Conservation (phyloP, 2,797 vertebrate species). For the Crossoptilon crossoptilon region DNA sequence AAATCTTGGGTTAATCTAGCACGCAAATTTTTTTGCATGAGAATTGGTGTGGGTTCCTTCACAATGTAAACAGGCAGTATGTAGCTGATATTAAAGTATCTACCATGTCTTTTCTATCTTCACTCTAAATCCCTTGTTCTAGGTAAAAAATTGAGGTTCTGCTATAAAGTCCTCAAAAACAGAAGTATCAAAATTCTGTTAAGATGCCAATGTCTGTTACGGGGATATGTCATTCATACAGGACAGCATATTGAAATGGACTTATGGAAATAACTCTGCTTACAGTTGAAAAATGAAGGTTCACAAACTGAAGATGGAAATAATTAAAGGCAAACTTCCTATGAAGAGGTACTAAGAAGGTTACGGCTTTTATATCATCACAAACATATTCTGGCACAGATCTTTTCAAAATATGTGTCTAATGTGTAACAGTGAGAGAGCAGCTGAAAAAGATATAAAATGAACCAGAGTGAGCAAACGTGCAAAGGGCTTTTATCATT, state of each 20-base stretch:
- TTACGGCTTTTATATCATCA: conserved; percentile 51
- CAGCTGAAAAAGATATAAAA: conserved; percentile 54
- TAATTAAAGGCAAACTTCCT: conserved; percentile 17
- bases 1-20: not conserved
- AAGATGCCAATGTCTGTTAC: not conserved
- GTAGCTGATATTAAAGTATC: not conserved
- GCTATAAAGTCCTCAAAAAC: not conserved
- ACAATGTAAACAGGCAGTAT: not conserved
- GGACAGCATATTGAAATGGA: not conserved
- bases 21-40: not conserved
- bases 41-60: not conserved
- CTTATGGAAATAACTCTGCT: not conserved
- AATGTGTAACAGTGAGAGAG: conserved; percentile 52
- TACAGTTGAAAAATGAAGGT: not conserved
- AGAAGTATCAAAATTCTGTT: not conserved
- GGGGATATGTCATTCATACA: not conserved
- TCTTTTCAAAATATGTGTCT: conserved; percentile 57
- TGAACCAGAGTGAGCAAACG: conserved; percentile 28
- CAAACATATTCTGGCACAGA: conserved; percentile 54
- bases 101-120: not conserved
- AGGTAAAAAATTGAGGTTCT: not conserved
- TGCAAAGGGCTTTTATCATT: conserved; percentile 21
- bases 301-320: conserved; percentile 13
- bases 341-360: conserved; percentile 6
- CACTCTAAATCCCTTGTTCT: not conserved